A percentile compares a stretch with the other conserved stretches of the same genome.
Conservation (phyloP, 1,140 invertebrate species). For the Drosophila grimshawi region DNA sequence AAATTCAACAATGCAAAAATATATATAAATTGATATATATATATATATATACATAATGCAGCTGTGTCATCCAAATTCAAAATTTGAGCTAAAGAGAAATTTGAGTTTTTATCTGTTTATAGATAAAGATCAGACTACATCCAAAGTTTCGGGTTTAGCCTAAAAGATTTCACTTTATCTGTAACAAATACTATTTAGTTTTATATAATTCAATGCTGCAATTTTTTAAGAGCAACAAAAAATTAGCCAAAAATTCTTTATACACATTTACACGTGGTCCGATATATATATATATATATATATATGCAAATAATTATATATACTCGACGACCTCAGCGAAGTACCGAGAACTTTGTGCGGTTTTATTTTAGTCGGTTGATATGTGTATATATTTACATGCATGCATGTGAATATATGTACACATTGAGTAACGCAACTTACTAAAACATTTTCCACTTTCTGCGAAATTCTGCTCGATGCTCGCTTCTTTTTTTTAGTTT, state of each 20-base stretch:
- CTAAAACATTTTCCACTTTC: constrained; percentile 55
- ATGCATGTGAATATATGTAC: background rate
- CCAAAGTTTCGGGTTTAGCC: too few relatives aligned
- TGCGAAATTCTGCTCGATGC: constrained; percentile 2
- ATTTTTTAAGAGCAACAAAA: background rate
- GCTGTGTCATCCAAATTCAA: background rate
- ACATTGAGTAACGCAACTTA: constrained; percentile 43
- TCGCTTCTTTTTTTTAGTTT: background rate
- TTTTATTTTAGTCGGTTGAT: constrained; percentile 8
- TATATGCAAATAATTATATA: constrained; percentile 1
- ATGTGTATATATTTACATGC: background rate
- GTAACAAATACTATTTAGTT: background rate
- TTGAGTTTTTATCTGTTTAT: too few relatives aligned
- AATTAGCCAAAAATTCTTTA: constrained; percentile 3
- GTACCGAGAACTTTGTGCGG: constrained; percentile 10
- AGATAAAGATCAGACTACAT: too few relatives aligned
- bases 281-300: background rate
- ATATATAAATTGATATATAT: background rate
- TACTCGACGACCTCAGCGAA: background rate
- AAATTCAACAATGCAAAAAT: background rate
- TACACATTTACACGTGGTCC: constrained; percentile 19
- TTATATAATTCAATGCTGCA: background rate
- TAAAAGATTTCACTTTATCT: too few relatives aligned
- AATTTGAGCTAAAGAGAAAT: too few relatives aligned
- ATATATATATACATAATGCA: background rate